Evolutionary conservation across 1,140 invertebrate species (phyloP).

Genomic region (Cydia fagiglandana): DNA sequence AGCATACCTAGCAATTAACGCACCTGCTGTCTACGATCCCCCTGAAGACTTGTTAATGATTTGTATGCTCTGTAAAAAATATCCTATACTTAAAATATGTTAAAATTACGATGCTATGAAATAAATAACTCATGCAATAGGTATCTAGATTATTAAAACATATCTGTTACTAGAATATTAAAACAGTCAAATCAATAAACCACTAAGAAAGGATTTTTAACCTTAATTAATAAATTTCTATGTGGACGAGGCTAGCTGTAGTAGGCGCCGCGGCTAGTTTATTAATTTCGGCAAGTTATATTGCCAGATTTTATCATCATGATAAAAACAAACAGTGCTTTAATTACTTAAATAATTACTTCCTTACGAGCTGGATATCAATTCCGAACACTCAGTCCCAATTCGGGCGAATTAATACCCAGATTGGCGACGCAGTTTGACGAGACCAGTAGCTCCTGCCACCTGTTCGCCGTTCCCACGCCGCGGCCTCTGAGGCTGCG

Average conservation of each 20-base stretch:
- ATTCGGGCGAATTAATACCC: conserved; percentile 25
- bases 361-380: conserved; percentile 1
- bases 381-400: neutral
- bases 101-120: neutral
- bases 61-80: neutral
- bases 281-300: neutral
- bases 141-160: too few relatives aligned
- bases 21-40: neutral
- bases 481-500: conserved; percentile 26
- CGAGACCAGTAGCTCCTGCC: conserved; percentile 37
- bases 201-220: too few relatives aligned
- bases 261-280: too few relatives aligned
- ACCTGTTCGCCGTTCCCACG: conserved; percentile 57
- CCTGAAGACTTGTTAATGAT: neutral
- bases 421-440: conserved; percentile 30
- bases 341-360: conserved; percentile 20
- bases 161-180: too few relatives aligned
- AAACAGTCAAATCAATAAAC: too few relatives aligned
- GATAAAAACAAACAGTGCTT: neutral
- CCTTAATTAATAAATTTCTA: too few relatives aligned
- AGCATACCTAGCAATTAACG: neutral
- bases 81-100: neutral
- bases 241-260: too few relatives aligned
- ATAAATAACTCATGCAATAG: too few relatives aligned
- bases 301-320: neutral